Conservation (phyloP, 1,140 invertebrate species). For the Trichogramma pretiosum region DNA sequence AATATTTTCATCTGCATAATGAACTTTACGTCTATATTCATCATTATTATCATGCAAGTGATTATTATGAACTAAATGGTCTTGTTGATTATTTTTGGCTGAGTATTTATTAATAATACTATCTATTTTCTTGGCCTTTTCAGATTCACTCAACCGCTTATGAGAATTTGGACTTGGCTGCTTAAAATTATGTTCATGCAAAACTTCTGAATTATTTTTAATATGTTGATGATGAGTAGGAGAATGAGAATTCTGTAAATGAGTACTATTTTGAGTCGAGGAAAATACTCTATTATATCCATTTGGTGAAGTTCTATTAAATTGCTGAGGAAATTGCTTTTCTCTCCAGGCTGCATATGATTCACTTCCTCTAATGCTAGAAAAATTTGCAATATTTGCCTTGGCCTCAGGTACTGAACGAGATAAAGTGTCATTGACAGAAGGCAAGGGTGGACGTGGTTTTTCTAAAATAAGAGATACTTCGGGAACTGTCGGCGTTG, state of each 20-base stretch:
- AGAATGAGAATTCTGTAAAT: not conserved
- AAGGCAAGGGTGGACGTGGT: not conserved
- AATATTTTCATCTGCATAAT: not conserved
- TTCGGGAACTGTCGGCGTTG: conserved; percentile 32
- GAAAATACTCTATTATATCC: not conserved
- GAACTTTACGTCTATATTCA: not conserved
- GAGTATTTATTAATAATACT: not conserved
- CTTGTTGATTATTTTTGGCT: no score
- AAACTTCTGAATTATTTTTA: not conserved
- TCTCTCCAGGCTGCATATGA: conserved; percentile 32
- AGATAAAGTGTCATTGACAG: not conserved
- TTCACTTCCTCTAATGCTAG: conserved; percentile 7
- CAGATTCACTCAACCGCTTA: no score
- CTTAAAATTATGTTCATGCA: no score
- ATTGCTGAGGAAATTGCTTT: conserved; percentile 20
- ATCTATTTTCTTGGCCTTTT: not conserved
- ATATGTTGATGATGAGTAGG: not conserved
- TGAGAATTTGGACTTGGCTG: no score
- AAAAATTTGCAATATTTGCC: not conserved
- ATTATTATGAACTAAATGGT: no score
- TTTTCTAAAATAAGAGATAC: conserved; percentile 32
- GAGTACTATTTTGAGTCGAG: not conserved
- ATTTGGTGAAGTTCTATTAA: conserved; percentile 1
- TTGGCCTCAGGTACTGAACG: not conserved
- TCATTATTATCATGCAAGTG: no score